Base-by-base conservation (phyloP, 1,140 invertebrate genomes). In the Atta cephalotes region DNA sequence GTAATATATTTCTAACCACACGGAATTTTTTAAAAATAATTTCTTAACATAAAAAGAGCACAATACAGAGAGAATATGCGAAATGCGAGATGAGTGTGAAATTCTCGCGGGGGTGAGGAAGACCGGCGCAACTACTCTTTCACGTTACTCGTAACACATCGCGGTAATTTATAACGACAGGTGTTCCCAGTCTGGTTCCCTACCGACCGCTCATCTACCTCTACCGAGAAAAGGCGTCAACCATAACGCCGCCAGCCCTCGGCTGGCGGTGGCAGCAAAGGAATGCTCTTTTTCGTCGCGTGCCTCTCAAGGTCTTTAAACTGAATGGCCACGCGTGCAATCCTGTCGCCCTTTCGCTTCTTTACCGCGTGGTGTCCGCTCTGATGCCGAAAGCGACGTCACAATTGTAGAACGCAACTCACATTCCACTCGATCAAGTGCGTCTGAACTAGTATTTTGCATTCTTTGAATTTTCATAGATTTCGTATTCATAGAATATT, bases 101-200 rank as follows among this genome's bases (percentile, higher is more conserved):
- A 62, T 81, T 39, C 51, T 68, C 35, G 78, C 63, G 77, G 72
- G 65, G 56, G 68, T 35, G 70, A 71, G 65, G 21, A 72, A 72
- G 39, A 25, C 28, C 16, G 51, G 53, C 63, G 51, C 71, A 58
- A 71, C 28, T 62, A 68, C 65, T 68, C 70, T 49, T 58, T 58
- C 49, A 81, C 16, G 63, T 86, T 68, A 77, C 82, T 58, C 84
- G 72, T 88, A 85, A 89, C 87, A 72, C 87, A 80, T 77, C 77
- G 86, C 68, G 78, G 84, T 90, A 90, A 90, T 90, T 89, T 89
- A 90, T 87, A 89, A 87, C 84, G 84, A 88, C 71, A 70, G 79
- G 84, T 89, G 85, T 86, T 84, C 28, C 70, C 53, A n/a, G 80
- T 21, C 53, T 49, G 21, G 25, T 31, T 12, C 39, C 58, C 45